Evolutionary conservation across 2,797 vertebrate species (phyloP).

Genomic region (Potorous gilbertii): DNA sequence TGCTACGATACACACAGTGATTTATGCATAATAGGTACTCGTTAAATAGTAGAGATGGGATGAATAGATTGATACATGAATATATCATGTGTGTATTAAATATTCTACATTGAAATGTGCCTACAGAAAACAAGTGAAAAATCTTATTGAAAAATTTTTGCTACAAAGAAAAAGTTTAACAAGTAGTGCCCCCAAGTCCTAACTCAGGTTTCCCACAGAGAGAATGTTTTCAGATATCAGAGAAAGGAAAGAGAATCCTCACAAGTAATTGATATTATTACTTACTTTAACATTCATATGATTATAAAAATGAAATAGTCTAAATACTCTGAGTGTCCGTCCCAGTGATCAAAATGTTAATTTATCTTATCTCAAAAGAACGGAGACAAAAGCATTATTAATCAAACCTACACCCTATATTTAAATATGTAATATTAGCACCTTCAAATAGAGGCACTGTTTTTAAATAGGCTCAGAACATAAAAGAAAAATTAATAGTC

Average conservation of each 20-base stretch:
- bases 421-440: constrained; percentile 80
- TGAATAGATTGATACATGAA: neutral
- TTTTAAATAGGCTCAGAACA: constrained; percentile 80
- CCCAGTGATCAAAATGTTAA: constrained; percentile 65
- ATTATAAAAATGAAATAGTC: constrained; percentile 62
- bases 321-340: constrained; percentile 54
- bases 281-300: constrained; percentile 34
- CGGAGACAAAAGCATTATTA: constrained; percentile 70
- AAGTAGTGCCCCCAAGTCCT: constrained; percentile 3
- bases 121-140: constrained; percentile 26
- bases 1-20: neutral
- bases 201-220: neutral
- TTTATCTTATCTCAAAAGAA: constrained; percentile 59
- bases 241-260: constrained; percentile 19
- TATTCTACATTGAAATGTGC: constrained; percentile 1
- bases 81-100: neutral
- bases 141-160: neutral
- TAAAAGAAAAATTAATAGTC: constrained; percentile 66
- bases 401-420: constrained; percentile 73
- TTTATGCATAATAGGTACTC: neutral
- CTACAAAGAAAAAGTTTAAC: neutral
- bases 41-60: neutral
- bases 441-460: constrained; percentile 78
- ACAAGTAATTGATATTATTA: constrained; percentile 48
- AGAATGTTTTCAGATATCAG: constrained; percentile 24